Percentiles rank a stretch among this genome's conserved stretches.
Conservation (phyloP, 92 coral and sea anemone genomes). For the Heliopora coerulea region DNA sequence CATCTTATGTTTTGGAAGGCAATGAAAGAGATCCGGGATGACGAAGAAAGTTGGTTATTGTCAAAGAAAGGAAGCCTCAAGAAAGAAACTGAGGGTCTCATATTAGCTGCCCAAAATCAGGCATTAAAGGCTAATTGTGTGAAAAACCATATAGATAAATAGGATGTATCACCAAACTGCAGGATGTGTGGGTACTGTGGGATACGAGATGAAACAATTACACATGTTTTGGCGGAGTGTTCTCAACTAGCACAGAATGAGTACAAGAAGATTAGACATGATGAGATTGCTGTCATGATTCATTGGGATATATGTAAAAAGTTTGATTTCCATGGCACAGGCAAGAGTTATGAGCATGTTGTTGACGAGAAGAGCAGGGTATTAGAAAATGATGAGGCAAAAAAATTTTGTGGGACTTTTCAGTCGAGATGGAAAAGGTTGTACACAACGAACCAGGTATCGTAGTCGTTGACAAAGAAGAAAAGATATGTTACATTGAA, state of each 20-base stretch:
- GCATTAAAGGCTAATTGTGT: neutral
- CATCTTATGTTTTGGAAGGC: neutral
- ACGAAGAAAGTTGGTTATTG: neutral
- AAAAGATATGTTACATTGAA: neutral
- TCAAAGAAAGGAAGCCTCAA: neutral
- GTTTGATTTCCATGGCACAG: neutral
- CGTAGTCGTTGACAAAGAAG: conserved; percentile 6
- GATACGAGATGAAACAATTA: neutral
- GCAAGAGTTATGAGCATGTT: neutral
- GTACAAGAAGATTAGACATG: neutral
- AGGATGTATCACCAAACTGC: neutral
- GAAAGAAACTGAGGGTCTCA: neutral
- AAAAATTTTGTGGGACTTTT: neutral
- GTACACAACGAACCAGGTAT: conserved; percentile 18
- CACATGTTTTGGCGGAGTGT: neutral
- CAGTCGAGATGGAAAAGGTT: neutral
- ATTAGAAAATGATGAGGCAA: neutral
- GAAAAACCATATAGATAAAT: neutral
- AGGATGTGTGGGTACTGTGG: neutral
- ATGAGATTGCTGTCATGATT: neutral
- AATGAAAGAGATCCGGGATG: neutral
- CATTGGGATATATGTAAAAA: neutral
- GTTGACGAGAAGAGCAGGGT: neutral
- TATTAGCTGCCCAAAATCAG: neutral
- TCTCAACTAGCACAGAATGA: neutral